These are phyloP conservation scores for Pristionchus fissidentatus DNA, from an alignment of 2,888 invertebrate species.

Conservation along the genomic window DNA sequence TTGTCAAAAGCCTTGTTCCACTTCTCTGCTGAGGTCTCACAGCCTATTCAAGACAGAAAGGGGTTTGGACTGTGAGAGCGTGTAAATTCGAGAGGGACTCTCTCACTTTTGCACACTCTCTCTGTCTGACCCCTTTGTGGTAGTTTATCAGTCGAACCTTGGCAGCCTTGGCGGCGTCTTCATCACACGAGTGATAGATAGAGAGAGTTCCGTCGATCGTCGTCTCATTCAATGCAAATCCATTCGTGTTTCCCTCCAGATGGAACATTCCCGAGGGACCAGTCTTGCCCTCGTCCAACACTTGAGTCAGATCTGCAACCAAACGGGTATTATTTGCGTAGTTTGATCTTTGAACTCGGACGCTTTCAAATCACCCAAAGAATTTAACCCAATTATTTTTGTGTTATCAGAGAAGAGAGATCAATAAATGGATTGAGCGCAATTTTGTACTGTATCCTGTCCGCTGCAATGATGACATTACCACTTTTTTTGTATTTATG, in stretches of 20 bases:
- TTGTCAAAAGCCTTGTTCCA: too few species aligned
- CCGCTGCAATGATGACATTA: too few species aligned
- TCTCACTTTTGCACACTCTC: neutral
- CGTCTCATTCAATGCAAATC: constrained; percentile 62
- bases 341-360: too few species aligned
- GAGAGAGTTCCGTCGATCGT: constrained; percentile 55
- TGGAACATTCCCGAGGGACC: constrained; percentile 63
- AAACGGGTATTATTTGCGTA: too few species aligned
- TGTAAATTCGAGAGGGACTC: neutral
- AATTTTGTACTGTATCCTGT: too few species aligned
- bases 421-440: neutral
- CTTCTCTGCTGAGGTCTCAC: too few species aligned
- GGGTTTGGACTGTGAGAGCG: too few species aligned
- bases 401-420: constrained; percentile 19
- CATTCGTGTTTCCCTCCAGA: constrained; percentile 62
- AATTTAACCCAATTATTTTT: too few species aligned
- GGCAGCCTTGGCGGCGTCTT: constrained; percentile 59
- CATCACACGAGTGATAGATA: constrained; percentile 63
- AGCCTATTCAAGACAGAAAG: too few species aligned
- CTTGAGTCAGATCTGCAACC: constrained; percentile 58
- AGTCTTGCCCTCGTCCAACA: constrained; percentile 58
- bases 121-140: neutral
- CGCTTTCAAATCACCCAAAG: too few species aligned
- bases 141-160: constrained; percentile 51
- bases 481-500: neutral